Conservation (phyloP, 35 echinoderm and acorn worm genomes). For the Strongylocentrotus purpuratus region DNA sequence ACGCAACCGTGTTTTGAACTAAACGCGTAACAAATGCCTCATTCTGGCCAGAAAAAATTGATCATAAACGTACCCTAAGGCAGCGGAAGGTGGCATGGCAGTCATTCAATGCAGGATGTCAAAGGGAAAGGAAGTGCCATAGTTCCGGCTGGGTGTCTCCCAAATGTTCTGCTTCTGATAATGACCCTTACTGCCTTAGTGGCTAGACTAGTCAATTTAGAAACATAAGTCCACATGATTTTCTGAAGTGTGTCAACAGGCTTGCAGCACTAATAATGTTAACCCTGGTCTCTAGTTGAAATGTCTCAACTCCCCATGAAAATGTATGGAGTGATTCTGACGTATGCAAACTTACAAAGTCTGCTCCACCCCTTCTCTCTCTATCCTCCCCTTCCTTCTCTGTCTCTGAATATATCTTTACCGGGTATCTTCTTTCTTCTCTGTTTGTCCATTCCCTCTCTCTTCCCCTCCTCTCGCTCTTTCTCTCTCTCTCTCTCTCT, state of each 20-base stretch:
- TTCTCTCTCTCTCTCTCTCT: neutral
- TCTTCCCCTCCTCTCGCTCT: neutral
- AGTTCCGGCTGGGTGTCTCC: neutral
- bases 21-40: too few species aligned
- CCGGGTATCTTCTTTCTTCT: too few species aligned
- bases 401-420: too few species aligned
- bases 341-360: too few species aligned
- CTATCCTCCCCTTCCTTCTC: too few species aligned
- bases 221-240: neutral
- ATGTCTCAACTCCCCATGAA: too few species aligned
- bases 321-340: too few species aligned
- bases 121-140: neutral
- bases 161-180: neutral
- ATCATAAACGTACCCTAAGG: too few species aligned
- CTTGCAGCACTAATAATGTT: neutral
- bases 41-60: too few species aligned
- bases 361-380: too few species aligned
- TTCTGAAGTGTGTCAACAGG: neutral
- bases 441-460: too few species aligned
- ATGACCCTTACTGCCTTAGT: neutral
- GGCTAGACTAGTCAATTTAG: neutral
- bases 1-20: too few species aligned
- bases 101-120: neutral
- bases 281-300: neutral
- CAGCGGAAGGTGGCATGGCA: neutral